A percentile compares a stretch with the other conserved stretches of the same genome.
These are phyloP conservation scores for Polyodon spathula DNA, from an alignment of 2,113 vertebrate genomes.

Conservation along the genomic window DNA sequence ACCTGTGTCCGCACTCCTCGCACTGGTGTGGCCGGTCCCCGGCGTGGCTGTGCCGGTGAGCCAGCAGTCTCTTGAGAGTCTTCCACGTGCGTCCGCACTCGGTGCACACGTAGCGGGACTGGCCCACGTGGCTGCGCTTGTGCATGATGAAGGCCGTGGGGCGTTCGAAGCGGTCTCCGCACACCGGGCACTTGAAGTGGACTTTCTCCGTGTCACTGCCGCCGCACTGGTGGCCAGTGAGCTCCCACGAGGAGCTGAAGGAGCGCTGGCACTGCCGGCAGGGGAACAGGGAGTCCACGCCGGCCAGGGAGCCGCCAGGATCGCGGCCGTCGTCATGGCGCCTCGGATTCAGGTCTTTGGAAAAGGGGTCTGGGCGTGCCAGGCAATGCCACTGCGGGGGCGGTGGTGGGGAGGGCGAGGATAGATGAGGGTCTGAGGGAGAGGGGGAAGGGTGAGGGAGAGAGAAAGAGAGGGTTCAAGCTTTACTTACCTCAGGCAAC, in stretches of 20 bases:
- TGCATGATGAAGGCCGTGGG: slow-evolving; percentile 25
- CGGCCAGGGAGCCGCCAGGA: no score
- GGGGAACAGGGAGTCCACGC: background rate
- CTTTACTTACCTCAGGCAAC: no score
- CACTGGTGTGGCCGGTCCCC: background rate
- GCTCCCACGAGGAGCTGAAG: slow-evolving; percentile 22
- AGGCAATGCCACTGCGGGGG: no score
- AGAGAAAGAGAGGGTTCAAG: no score
- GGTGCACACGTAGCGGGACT: slow-evolving; percentile 17
- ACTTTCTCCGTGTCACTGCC: background rate
- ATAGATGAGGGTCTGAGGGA: no score
- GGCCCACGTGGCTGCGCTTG: slow-evolving; percentile 19
- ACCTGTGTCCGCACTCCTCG: slow-evolving; percentile 2
- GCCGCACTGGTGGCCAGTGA: slow-evolving; percentile 16
- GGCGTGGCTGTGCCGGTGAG: slow-evolving; percentile 11
- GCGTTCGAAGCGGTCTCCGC: slow-evolving; percentile 19
- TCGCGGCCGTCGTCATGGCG: no score
- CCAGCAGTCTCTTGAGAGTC: slow-evolving; percentile 8
- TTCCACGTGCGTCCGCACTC: slow-evolving; percentile 13
- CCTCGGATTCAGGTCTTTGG: no score
- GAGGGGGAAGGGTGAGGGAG: no score
- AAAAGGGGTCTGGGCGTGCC: no score
- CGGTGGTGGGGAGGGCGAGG: no score
- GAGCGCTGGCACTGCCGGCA: slow-evolving; percentile 12
- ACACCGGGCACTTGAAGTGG: slow-evolving; percentile 14